phyloP scores from a whole-genome alignment of 2,797 vertebrate genomes.

The Notoglanidium macrostoma region DNA sequence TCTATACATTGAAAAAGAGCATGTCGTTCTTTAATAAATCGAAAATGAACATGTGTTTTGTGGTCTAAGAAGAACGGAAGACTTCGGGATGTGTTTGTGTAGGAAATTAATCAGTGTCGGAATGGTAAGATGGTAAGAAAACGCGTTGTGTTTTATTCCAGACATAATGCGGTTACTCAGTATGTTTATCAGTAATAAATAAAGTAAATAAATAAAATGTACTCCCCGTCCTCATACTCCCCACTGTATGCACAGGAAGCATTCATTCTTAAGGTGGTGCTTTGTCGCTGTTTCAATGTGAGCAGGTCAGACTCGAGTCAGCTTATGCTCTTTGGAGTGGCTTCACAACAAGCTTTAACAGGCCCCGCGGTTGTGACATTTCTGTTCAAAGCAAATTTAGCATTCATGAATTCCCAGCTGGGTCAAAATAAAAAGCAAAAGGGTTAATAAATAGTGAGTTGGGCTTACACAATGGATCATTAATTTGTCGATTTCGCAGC shows the following conservation, averaged over 20 bases:
- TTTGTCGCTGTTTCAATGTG: background rate
- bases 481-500: background rate
- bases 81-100: background rate
- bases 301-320: background rate
- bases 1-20: background rate
- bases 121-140: no score
- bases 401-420: constrained; percentile 26
- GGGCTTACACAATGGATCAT: constrained; percentile 1
- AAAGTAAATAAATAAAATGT: background rate
- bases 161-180: background rate
- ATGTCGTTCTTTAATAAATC: background rate
- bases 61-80: background rate
- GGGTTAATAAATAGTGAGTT: constrained; percentile 1
- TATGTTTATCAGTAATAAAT: background rate
- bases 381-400: constrained; percentile 17
- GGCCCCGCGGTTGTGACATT: constrained; percentile 7
- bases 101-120: background rate
- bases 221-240: no score
- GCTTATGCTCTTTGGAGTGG: background rate
- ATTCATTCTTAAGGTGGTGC: background rate
- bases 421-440: constrained; percentile 19
- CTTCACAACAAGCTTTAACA: constrained; percentile 8
- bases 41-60: background rate
- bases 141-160: background rate
- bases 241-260: background rate